Base-by-base conservation (phyloP, 2,888 invertebrate species). In the Andrena camellia region DNA sequence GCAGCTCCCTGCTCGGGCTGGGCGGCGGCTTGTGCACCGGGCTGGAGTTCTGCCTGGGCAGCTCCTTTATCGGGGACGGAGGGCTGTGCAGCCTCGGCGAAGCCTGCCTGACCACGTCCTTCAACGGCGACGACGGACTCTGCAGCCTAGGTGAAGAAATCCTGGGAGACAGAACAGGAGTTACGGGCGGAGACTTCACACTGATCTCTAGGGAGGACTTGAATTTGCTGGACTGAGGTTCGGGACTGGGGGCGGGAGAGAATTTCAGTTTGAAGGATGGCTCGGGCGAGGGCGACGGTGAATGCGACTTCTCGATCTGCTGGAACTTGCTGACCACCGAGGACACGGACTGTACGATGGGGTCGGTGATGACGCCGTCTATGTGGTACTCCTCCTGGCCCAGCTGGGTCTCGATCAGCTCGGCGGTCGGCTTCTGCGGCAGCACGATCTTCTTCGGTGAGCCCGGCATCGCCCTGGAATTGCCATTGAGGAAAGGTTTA, bases 401-500 rank as follows among this genome's bases (percentile, higher is more conserved):
- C 0, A 85, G 87, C 13, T 88, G 87, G 6, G 86, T 90, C 71
- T 92, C 92, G 66, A 92, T 91, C 10, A 91, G 63, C 68, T 93
- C 92, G 0, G 90, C 91, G 3, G 91, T 92, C 0, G 92, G 88
- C 8, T 88, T 87, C 50, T 89, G 84, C 2, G 88, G 84, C 4
- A 90, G 62, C 1, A 89, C 69, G 48, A 92, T 83, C 80, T 93
- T 94, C 84, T 93, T 94, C 26, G 94, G 93, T 72, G 94, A 93
- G 17, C 82, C 93, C 94, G 86, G 94, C n/a, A 33, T 35, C 33
- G 76, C 3, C 60, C 90, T 90, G 17, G 88, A 82, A 35, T 81
- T 90, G 2, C 91, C 92, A 59, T 94, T 94, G 23, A 92, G 74
- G 70, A 94, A 94, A 1, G 95, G 95, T 89, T 95, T 95, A 7